phyloP scores from a whole-genome alignment of 2,797 vertebrate genomes.

The Pitangus sulphuratus region DNA sequence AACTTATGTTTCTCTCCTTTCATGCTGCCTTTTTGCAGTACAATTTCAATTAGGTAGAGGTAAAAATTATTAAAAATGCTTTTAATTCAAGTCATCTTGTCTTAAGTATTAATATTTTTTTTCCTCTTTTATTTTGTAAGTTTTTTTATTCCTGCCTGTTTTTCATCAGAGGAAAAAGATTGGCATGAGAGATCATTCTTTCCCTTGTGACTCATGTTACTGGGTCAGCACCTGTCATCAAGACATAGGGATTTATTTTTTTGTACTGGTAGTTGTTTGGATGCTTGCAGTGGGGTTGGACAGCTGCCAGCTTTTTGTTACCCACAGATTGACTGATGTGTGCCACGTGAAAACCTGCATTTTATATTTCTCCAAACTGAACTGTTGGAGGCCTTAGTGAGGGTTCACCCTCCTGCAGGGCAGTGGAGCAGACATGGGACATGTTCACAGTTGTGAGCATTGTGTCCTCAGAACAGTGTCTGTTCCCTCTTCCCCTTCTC shows the following conservation, averaged over 20 bases:
- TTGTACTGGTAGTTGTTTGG: not conserved
- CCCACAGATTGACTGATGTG: not conserved
- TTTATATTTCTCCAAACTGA: not conserved
- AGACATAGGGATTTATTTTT: not conserved
- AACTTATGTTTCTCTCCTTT: not conserved
- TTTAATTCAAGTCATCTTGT: not conserved
- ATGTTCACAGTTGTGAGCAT: not conserved
- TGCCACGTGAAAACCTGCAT: not conserved
- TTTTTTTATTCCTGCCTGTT: not conserved
- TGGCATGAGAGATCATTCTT: not conserved
- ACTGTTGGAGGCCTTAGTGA: not conserved
- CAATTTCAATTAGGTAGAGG: not conserved
- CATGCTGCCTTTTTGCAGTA: not conserved
- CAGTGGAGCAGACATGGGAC: not conserved
- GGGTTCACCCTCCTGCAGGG: not conserved
- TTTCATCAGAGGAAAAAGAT: not conserved
- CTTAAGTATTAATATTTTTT: not conserved
- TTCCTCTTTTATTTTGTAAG: too few species aligned
- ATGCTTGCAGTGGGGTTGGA: not conserved
- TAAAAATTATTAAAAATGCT: not conserved
- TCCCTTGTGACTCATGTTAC: rapidly evolving
- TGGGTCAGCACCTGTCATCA: not conserved
- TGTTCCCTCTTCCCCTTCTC: not conserved
- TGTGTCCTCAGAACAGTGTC: not conserved
- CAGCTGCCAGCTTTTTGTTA: not conserved